A percentile compares a stretch with the other conserved stretches of the same genome.
These are phyloP conservation scores for Nematopogon swammerdamellus DNA, from an alignment of 2,888 invertebrate species.

Conservation along the genomic window DNA sequence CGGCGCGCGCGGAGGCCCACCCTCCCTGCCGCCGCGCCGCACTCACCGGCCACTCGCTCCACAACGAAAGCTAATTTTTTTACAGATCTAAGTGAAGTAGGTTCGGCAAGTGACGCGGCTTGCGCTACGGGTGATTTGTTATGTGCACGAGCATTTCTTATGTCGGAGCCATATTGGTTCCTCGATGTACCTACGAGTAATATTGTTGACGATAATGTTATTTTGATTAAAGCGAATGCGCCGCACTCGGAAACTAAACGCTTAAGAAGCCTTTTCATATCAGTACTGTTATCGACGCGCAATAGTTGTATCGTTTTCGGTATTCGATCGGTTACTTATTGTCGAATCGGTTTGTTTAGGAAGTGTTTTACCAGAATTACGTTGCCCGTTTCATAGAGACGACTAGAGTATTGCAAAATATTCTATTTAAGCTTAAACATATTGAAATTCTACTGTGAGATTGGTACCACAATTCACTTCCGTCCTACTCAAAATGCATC, in stretches of 20 bases:
- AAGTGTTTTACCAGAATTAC: too few relatives aligned
- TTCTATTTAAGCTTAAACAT: slow-evolving; percentile 44
- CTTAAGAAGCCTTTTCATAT: slow-evolving; percentile 53
- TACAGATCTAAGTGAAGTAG: neutral
- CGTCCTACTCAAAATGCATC: slow-evolving; percentile 56
- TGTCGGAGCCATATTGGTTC: neutral
- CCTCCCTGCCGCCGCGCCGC: neutral
- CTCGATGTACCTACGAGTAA: neutral
- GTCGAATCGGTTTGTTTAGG: too few relatives aligned
- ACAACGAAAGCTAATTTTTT: neutral
- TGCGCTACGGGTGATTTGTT: neutral
- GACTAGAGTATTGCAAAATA: neutral
- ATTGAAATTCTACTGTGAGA: slow-evolving; percentile 46
- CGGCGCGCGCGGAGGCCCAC: neutral
- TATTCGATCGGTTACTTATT: slow-evolving; percentile 8
- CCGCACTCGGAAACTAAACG: slow-evolving; percentile 18
- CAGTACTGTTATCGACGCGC: slow-evolving; percentile 55
- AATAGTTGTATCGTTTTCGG: slow-evolving; percentile 52
- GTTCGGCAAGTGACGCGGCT: neutral
- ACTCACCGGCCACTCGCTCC: neutral
- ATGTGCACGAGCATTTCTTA: neutral
- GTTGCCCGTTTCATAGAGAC: too few relatives aligned
- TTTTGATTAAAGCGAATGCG: neutral
- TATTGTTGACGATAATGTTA: neutral
- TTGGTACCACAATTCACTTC: slow-evolving; percentile 56